phyloP scores from a whole-genome alignment of 2,113 vertebrate genomes.

The Noctilio leporinus region DNA sequence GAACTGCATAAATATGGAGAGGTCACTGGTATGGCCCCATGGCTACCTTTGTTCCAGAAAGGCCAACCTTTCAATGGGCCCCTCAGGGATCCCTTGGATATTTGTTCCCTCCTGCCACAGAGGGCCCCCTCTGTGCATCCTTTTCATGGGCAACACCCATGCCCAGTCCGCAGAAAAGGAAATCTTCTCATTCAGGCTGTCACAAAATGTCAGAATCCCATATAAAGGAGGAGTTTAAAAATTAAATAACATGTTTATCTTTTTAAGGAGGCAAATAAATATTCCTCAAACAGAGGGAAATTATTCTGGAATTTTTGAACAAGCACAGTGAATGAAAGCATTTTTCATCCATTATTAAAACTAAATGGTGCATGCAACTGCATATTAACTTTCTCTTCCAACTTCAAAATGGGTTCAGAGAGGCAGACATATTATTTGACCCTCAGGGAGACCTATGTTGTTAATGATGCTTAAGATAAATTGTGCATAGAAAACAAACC shows the following conservation, averaged over 20 bases:
- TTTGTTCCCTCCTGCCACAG: not conserved
- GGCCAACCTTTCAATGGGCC: slow-evolving; percentile 15
- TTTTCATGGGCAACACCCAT: not conserved
- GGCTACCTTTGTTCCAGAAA: slow-evolving; percentile 31
- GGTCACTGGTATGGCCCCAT: not conserved
- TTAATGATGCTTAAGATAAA: not conserved
- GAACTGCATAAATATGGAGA: slow-evolving; percentile 3
- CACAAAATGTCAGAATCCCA: not conserved
- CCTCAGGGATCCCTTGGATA: not conserved
- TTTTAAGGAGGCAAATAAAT: not conserved
- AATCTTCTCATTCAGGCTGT: not conserved
- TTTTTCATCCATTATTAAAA: not conserved
- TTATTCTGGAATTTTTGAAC: not conserved
- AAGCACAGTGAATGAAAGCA: not conserved
- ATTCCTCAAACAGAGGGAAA: not conserved
- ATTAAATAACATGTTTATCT: not conserved
- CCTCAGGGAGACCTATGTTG: not conserved
- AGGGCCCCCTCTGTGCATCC: not conserved
- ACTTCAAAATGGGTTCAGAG: slow-evolving; percentile 3
- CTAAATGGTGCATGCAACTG: not conserved
- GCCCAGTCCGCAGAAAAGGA: not conserved
- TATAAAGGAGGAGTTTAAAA: not conserved
- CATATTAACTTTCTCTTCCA: not conserved
- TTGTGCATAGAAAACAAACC: not conserved
- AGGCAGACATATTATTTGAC: not conserved